These are phyloP conservation scores for Iselma pallidipennis DNA, from an alignment of 2,888 invertebrate species.

Conservation along the genomic window DNA sequence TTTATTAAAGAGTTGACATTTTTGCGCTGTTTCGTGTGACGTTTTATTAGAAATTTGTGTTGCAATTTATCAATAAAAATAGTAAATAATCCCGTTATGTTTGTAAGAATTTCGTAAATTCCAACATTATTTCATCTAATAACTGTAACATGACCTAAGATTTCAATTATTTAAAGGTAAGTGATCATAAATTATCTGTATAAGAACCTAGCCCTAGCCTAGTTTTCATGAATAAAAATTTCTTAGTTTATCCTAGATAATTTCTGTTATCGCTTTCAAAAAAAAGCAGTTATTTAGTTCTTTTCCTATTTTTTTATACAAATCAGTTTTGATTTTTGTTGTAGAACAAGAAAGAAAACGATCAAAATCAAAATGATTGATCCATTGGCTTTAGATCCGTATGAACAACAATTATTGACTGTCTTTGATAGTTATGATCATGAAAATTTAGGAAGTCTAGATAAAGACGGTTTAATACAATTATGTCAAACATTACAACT, in stretches of 20 bases:
- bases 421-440: slow-evolving; percentile 81
- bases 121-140: neutral
- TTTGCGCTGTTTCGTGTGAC: neutral
- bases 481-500: slow-evolving; percentile 79
- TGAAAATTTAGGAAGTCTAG: slow-evolving; percentile 69
- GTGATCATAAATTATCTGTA: neutral
- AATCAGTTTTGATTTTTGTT: neutral
- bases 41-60: neutral
- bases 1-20: neutral
- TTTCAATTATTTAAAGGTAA: neutral
- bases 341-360: neutral
- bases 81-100: neutral
- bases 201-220: neutral
- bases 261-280: too few relatives aligned
- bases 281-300: too few relatives aligned
- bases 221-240: too few relatives aligned
- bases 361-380: slow-evolving; percentile 30
- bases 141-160: neutral
- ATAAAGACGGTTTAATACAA: slow-evolving; percentile 67
- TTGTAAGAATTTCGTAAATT: neutral
- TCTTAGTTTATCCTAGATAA: too few relatives aligned
- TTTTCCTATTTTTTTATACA: neutral
- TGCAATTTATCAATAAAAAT: neutral
- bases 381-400: slow-evolving; percentile 64
- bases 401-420: slow-evolving; percentile 79